Base-by-base conservation (phyloP, 2,797 vertebrate genomes). In the Onychomys arenicola region DNA sequence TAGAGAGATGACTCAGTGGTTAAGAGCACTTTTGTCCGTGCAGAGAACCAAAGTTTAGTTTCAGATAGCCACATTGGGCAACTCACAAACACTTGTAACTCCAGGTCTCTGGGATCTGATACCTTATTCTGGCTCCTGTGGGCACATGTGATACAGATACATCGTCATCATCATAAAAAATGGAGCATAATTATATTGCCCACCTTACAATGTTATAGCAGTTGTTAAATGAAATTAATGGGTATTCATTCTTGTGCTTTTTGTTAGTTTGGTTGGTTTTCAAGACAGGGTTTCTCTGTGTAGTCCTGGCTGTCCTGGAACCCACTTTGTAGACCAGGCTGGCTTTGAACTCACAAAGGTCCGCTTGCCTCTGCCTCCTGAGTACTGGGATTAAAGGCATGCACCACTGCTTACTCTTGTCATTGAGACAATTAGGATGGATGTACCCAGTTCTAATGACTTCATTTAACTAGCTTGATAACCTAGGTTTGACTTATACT, bases 401-500 rank as follows among this genome's bases (percentile, higher is more conserved):
- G 67, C 34, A n/a, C 67, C 7, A n/a, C 67, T 19, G 17, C 87
- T 67, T 85, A 0, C 61, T 25, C 8, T 81, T 61, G 71, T 83
- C 40, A 34, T 23, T 71, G 37, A 93, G 43, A 23, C 7, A 12
- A 16, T 85, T 80, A 25, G 2, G 65, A 1, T 90, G 25, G n/a
- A 65, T 37, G 14, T 9, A 92, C 37, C 34, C 23, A 84, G 0
- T 73, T 90, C 49, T 89, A 40, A 8, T 21, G 73, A 19, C 32
- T 34, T 13, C 23, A 61, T 34, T 85, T 71, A 55, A 73, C 21
- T 83, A 82, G 40, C 34, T 91, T 67, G 73, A 5, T 91, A 85
- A 83, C 32, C 8, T 82, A 89, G 65, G 32, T 86, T 32, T 61
- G 52, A 90, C 67, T 95, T 95, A 55, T 32, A 23, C 92, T 91